Conservation (phyloP, 2,888 invertebrate genomes). For the Plebejus anna region DNA sequence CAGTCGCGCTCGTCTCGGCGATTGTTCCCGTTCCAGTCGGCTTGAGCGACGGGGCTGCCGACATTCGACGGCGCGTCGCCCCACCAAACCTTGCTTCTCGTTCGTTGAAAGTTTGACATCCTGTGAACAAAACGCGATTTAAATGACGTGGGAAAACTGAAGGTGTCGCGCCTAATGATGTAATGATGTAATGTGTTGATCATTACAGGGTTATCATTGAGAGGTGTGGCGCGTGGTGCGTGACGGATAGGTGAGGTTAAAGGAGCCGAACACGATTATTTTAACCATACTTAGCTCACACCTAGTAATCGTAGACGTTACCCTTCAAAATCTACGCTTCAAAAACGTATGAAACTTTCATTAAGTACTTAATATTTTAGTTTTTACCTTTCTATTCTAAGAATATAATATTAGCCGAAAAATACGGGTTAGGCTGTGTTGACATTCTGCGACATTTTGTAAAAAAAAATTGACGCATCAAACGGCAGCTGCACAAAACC, state of each 20-base stretch:
- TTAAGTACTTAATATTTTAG: not conserved
- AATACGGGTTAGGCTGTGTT: not conserved
- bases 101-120: constrained; percentile 84
- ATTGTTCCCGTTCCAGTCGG: constrained; percentile 58
- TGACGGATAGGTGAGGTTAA: constrained; percentile 56
- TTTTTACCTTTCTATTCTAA: not conserved
- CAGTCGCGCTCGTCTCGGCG: constrained; percentile 63
- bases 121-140: constrained; percentile 65
- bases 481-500: constrained; percentile 74
- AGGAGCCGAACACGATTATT: constrained; percentile 33
- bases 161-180: constrained; percentile 63
- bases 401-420: not conserved
- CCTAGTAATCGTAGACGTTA: not conserved
- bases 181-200: constrained; percentile 69
- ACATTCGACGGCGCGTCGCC: constrained; percentile 71
- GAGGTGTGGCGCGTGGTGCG: constrained; percentile 58
- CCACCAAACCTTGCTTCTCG: constrained; percentile 85
- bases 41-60: constrained; percentile 65
- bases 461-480: not conserved
- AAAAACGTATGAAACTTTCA: not conserved
- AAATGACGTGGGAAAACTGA: constrained; percentile 63
- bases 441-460: not conserved
- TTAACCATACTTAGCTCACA: not conserved
- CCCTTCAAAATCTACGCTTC: not conserved
- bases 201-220: constrained; percentile 57